Conservation (phyloP, 2,797 vertebrate genomes). For the Falco concolor region DNA sequence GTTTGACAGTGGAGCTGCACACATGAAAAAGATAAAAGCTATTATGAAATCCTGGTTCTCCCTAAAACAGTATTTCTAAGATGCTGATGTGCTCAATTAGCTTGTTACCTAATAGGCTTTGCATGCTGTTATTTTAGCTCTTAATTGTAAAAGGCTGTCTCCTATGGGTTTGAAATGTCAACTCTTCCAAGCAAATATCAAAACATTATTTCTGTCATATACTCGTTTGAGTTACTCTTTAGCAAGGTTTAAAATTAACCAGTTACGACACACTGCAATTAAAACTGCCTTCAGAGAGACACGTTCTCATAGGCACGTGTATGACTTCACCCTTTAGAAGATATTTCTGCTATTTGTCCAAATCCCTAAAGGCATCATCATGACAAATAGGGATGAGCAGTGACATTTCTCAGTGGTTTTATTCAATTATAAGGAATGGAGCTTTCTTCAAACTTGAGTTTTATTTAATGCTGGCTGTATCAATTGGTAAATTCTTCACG, state of each 20-base stretch:
- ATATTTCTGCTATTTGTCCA: not conserved
- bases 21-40: not conserved
- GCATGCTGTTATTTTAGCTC: not conserved
- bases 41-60: not conserved
- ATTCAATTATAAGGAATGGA: not conserved
- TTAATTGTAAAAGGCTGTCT: not conserved
- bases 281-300: not conserved
- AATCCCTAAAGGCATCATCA: not conserved
- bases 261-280: not conserved
- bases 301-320: not conserved
- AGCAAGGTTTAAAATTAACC: not conserved
- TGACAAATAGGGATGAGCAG: not conserved
- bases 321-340: not conserved
- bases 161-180: not conserved
- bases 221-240: not conserved
- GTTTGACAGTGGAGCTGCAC: not conserved
- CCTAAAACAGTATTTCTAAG: not conserved
- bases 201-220: not conserved
- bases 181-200: not conserved
- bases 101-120: not conserved
- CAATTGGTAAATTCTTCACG: not conserved
- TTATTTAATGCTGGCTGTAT: not conserved
- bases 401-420: constrained; percentile 27
- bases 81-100: not conserved
- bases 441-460: not conserved